A percentile compares a stretch with the other conserved stretches of the same genome.
Evolutionary conservation across 2,888 invertebrate species (phyloP).

Genomic region (Melinaea marsaeus): DNA sequence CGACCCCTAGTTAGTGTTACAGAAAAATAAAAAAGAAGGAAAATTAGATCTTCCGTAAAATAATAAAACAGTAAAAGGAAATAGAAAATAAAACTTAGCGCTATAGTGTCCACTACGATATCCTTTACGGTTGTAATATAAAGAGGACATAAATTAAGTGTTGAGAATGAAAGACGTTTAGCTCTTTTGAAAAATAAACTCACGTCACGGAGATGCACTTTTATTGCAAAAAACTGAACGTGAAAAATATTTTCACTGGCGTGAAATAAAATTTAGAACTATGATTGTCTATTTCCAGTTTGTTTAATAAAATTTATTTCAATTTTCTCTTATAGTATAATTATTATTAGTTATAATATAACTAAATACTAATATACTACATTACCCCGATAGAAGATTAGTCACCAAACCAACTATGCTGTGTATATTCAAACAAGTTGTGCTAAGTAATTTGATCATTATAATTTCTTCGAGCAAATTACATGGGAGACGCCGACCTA

Average conservation of each 20-base stretch:
- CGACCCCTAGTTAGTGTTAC: too few relatives aligned
- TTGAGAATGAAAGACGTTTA: constrained; percentile 11
- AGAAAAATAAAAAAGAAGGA: too few relatives aligned
- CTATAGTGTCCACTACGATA: not conserved
- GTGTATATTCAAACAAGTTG: constrained; percentile 24
- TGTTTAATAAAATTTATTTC: not conserved
- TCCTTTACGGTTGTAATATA: constrained; percentile 6
- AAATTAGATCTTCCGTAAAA: too few relatives aligned
- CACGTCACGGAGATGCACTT: constrained; percentile 10
- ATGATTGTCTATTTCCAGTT: not conserved
- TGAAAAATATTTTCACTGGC: constrained; percentile 3
- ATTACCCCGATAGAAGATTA: constrained; percentile 14
- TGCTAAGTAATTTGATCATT: constrained; percentile 24
- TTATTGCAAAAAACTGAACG: constrained; percentile 7
- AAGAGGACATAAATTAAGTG: constrained; percentile 17
- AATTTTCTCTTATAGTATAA: too few relatives aligned
- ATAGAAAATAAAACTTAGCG: not conserved
- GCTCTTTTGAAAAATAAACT: constrained; percentile 17
- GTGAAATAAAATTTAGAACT: not conserved
- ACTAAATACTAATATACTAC: constrained; percentile 1
- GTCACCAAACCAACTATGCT: constrained; percentile 20
- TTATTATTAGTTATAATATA: not conserved
- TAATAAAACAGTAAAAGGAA: not conserved
- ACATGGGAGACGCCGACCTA: constrained; percentile 17
- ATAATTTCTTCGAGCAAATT: constrained; percentile 26